Evolutionary conservation across 1,140 invertebrate genomes (phyloP).

Genomic region (Drosophila equinoxialis): DNA sequence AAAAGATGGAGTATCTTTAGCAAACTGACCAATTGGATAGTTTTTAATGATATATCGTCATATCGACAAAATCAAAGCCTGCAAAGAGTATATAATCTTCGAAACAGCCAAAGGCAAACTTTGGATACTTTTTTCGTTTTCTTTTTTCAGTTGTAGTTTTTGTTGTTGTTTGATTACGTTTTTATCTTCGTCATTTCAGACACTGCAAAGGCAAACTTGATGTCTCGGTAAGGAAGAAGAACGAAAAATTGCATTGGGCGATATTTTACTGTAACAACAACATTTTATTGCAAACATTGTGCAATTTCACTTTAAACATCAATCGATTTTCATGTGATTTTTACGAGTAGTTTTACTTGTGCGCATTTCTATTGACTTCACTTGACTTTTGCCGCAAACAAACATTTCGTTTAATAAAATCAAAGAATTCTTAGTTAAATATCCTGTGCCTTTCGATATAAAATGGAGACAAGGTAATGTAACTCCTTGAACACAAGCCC

Average conservation of each 20-base stretch:
- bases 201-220: constrained; percentile 26
- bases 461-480: background rate
- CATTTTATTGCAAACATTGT: constrained; percentile 78
- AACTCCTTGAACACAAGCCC: too few relatives aligned
- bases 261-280: constrained; percentile 76
- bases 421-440: background rate
- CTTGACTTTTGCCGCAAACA: background rate
- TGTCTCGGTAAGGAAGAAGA: constrained; percentile 13
- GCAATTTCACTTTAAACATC: constrained; percentile 78
- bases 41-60: too few relatives aligned
- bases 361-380: constrained; percentile 27
- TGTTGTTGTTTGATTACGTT: constrained; percentile 77
- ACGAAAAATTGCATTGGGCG: constrained; percentile 36
- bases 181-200: constrained; percentile 79
- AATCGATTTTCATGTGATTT: constrained; percentile 78
- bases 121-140: background rate
- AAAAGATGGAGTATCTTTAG: too few relatives aligned
- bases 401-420: background rate
- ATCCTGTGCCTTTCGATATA: background rate
- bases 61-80: too few relatives aligned
- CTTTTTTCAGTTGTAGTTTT: background rate
- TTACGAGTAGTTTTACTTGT: constrained; percentile 54
- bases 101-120: too few relatives aligned
- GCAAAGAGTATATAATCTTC: too few relatives aligned
- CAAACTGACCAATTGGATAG: too few relatives aligned